Evolutionary conservation across 2,888 invertebrate species (phyloP).

Genomic region (Ophion slaviceki): DNA sequence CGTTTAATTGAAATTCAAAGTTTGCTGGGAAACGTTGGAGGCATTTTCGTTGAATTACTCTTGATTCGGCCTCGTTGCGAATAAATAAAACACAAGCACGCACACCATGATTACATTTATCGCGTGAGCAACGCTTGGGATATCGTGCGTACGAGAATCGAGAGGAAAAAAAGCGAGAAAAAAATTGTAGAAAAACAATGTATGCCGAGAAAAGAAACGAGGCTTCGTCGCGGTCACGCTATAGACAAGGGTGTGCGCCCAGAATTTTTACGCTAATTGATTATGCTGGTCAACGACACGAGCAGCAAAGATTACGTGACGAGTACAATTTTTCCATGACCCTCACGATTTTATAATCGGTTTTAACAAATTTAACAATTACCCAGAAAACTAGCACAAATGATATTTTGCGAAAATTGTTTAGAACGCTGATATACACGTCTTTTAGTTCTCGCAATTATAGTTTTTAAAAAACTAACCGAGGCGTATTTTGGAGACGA

Average conservation of each 20-base stretch:
- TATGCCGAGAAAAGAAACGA: slow-evolving; percentile 29
- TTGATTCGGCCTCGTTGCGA: slow-evolving; percentile 58
- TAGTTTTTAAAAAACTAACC: too few species aligned
- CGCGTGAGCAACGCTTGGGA: slow-evolving; percentile 52
- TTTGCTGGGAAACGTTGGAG: not conserved
- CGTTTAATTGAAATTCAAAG: slow-evolving; percentile 9
- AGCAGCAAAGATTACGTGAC: slow-evolving; percentile 65
- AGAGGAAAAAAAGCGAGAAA: slow-evolving; percentile 36
- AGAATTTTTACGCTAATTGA: slow-evolving; percentile 74
- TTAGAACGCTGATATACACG: too few species aligned
- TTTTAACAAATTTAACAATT: not conserved
- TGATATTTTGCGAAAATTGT: too few species aligned
- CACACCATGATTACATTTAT: slow-evolving; percentile 30
- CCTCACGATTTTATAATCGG: slow-evolving; percentile 5
- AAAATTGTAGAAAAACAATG: slow-evolving; percentile 19
- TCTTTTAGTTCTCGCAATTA: too few species aligned
- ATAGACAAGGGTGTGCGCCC: slow-evolving; percentile 43
- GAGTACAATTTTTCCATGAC: slow-evolving; percentile 32
- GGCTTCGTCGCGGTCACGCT: slow-evolving; percentile 43
- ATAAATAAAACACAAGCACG: slow-evolving; percentile 5
- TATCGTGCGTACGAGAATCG: slow-evolving; percentile 53
- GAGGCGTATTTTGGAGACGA: too few species aligned
- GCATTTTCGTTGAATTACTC: slow-evolving; percentile 8
- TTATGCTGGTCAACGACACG: slow-evolving; percentile 80
- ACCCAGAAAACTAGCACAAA: not conserved